Percentiles rank a stretch among this genome's conserved stretches.
These are phyloP conservation scores for Artemia franciscana DNA, from an alignment of 1,140 invertebrate genomes.

Conservation along the genomic window DNA sequence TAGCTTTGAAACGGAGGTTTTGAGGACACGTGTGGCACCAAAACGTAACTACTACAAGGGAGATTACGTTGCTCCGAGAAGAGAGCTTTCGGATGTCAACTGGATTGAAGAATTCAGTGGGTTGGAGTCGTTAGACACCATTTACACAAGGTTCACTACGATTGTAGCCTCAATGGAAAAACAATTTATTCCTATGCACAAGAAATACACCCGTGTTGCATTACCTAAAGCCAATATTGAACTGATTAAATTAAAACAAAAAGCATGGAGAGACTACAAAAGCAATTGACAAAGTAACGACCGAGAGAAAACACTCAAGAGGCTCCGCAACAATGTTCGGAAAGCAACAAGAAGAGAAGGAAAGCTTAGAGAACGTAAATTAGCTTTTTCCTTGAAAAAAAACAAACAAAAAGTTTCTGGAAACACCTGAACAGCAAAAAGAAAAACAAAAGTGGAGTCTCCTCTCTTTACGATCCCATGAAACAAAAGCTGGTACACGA, in stretches of 20 bases:
- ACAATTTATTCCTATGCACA: neutral
- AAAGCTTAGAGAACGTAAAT: conserved; percentile 1
- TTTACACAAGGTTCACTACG: neutral
- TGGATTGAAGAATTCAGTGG: conserved; percentile 1
- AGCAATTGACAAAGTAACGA: neutral
- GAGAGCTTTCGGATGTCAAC: neutral
- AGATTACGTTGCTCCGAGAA: neutral
- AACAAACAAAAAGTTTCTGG: too few species aligned
- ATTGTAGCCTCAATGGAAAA: neutral
- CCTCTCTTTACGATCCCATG: too few species aligned
- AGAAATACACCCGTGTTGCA: neutral
- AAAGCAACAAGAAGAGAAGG: neutral
- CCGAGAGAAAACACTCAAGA: neutral
- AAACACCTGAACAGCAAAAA: neutral
- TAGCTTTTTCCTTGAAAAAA: neutral
- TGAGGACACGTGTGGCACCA: neutral
- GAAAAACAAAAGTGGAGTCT: too few species aligned
- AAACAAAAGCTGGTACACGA: too few species aligned
- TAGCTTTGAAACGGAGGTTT: neutral
- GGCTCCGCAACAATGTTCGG: neutral
- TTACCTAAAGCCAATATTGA: neutral
- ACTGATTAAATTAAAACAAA: neutral
- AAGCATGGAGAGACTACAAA: neutral
- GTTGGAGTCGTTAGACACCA: neutral
- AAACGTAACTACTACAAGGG: conserved; percentile 2